phyloP scores from a whole-genome alignment of 2,888 invertebrate species.

The Leucophora obtusa region DNA sequence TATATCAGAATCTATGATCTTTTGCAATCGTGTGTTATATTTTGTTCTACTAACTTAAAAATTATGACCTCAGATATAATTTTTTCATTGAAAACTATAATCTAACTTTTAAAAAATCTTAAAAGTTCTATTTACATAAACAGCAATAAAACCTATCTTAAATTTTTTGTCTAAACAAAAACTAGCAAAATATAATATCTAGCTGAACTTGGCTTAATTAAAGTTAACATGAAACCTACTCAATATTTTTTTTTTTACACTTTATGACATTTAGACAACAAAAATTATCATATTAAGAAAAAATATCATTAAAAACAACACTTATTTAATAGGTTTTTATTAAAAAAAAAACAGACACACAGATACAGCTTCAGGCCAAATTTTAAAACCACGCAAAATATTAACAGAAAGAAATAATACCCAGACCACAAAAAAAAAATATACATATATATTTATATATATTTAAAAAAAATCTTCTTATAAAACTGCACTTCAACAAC shows the following conservation, averaged over 20 bases:
- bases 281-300: slow-evolving; percentile 44
- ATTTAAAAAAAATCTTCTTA: background rate
- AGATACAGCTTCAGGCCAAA: slow-evolving; percentile 48
- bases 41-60: no score
- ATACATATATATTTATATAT: background rate
- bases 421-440: slow-evolving; percentile 24
- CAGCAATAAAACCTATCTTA: no score
- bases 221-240: slow-evolving; percentile 57
- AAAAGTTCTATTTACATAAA: background rate
- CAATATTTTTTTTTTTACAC: slow-evolving; percentile 17
- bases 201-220: slow-evolving; percentile 60
- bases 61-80: background rate
- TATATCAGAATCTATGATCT: no score
- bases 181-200: slow-evolving; percentile 14
- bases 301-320: slow-evolving; percentile 38
- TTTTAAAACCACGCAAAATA: slow-evolving; percentile 58
- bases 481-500: slow-evolving; percentile 51
- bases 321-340: slow-evolving; percentile 26
- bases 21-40: no score
- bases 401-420: background rate
- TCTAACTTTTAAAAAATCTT: background rate
- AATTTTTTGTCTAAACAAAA: background rate
- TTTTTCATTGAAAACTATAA: background rate
- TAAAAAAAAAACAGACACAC: background rate
- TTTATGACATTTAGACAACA: slow-evolving; percentile 22